Percentiles rank a stretch among this genome's conserved stretches.
phyloP scores from a whole-genome alignment of 2,888 invertebrate species.

The Archaeoteleia sp. region DNA sequence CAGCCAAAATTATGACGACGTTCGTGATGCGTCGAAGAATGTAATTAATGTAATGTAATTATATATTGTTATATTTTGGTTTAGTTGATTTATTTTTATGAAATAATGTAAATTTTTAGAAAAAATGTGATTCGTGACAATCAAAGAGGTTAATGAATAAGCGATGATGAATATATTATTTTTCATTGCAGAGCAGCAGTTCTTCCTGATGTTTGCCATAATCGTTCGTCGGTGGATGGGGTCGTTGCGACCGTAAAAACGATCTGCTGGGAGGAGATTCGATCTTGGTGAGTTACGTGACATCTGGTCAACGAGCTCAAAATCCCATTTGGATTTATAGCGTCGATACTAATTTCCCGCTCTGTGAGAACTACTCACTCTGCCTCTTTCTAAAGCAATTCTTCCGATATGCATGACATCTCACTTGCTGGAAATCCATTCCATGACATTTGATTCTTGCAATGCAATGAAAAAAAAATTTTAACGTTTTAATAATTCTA shows the following conservation, averaged over 20 bases:
- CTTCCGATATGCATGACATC: slow-evolving; percentile 46
- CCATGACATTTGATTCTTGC: neutral
- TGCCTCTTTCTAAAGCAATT: slow-evolving; percentile 41
- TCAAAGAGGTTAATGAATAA: slow-evolving; percentile 23
- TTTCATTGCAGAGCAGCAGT: slow-evolving; percentile 53
- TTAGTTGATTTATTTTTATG: no score
- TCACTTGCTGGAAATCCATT: slow-evolving; percentile 10
- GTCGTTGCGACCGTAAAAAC: slow-evolving; percentile 71
- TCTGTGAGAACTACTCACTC: slow-evolving; percentile 33
- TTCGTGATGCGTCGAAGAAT: no score
- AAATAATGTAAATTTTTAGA: no score
- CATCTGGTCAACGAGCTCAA: slow-evolving; percentile 56
- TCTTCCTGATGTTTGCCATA: slow-evolving; percentile 69
- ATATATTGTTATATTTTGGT: no score
- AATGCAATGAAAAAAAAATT: no score
- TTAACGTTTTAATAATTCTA: no score
- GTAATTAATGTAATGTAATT: no score
- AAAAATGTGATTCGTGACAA: no score
- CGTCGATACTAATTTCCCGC: slow-evolving; percentile 48
- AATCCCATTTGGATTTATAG: slow-evolving; percentile 61
- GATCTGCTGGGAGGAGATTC: slow-evolving; percentile 70
- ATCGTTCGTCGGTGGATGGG: slow-evolving; percentile 70
- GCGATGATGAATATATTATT: slow-evolving; percentile 39
- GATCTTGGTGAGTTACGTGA: slow-evolving; percentile 68
- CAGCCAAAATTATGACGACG: no score